Conservation (phyloP, 2,113 vertebrate genomes). For the Pterocles gutturalis region DNA sequence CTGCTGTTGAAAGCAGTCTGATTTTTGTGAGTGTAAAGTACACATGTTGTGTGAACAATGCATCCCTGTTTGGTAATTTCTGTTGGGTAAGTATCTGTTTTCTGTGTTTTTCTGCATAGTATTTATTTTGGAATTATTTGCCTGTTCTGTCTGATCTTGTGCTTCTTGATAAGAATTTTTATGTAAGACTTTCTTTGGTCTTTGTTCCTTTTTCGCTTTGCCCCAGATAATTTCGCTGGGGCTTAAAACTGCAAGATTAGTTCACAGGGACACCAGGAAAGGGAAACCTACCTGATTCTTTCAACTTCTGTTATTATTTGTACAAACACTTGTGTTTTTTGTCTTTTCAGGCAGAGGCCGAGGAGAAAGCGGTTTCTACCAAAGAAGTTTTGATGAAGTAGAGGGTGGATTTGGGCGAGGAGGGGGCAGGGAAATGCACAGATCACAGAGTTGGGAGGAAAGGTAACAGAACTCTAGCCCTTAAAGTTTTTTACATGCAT, state of each 20-base stretch:
- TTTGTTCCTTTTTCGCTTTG: not conserved
- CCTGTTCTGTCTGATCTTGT: not conserved
- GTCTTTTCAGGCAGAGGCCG: slow-evolving; percentile 91
- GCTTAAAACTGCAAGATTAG: not conserved
- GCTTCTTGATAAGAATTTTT: slow-evolving; percentile 5
- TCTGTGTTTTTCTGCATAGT: not conserved
- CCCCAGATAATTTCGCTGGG: not conserved
- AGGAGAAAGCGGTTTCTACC: slow-evolving; percentile 99
- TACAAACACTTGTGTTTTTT: slow-evolving; percentile 58
- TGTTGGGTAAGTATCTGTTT: slow-evolving; percentile 35
- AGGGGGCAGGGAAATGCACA: slow-evolving; percentile 93
- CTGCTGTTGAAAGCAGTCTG: not conserved
- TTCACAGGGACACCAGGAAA: not conserved
- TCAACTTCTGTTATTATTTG: not conserved
- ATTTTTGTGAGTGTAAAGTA: not conserved
- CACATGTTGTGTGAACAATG: not conserved
- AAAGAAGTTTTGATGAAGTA: slow-evolving; percentile 99
- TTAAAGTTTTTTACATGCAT: not conserved
- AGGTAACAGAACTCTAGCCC: slow-evolving; percentile 81
- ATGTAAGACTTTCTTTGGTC: not conserved
- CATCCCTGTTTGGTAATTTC: not conserved
- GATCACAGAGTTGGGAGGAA: slow-evolving; percentile 99
- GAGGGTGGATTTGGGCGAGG: slow-evolving; percentile 96
- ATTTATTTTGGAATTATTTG: slow-evolving; percentile 2
- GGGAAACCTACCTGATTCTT: slow-evolving; percentile 12